Evolutionary conservation across 2,113 vertebrate species (phyloP).

Genomic region (Salvator merianae): DNA sequence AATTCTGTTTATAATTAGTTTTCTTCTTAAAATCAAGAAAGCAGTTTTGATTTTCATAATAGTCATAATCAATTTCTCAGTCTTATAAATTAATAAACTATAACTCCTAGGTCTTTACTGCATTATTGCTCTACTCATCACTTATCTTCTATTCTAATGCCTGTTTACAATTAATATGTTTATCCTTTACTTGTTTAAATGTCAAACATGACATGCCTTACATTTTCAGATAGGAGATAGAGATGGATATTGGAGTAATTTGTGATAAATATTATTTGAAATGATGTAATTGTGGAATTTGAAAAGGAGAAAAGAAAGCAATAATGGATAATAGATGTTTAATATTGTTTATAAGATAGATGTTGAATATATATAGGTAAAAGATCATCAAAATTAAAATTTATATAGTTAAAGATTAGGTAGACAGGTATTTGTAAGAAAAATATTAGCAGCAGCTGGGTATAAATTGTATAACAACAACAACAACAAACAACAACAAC

Average conservation of each 20-base stretch:
- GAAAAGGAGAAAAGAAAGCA: no score
- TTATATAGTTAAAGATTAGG: no score
- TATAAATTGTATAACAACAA: no score
- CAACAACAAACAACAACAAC: no score
- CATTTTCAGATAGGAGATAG: background rate
- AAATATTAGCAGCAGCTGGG: no score
- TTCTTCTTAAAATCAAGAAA: conserved; percentile 1
- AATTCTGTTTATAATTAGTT: background rate
- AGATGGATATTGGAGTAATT: background rate
- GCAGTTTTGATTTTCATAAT: conserved; percentile 11
- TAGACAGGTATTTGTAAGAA: no score
- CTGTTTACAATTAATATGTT: conserved; percentile 31
- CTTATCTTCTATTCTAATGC: conserved; percentile 9
- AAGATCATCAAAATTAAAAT: no score
- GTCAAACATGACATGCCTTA: conserved; percentile 8
- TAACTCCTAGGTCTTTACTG: background rate
- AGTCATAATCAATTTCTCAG: background rate
- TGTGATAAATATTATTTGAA: no score
- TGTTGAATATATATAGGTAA: no score
- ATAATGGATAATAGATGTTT: no score
- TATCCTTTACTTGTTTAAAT: conserved; percentile 22
- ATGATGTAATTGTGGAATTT: no score
- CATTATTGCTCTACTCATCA: background rate
- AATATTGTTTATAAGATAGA: no score
- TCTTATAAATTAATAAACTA: background rate